phyloP scores from a whole-genome alignment of 2,797 vertebrate species.

The Rhincodon typus region DNA sequence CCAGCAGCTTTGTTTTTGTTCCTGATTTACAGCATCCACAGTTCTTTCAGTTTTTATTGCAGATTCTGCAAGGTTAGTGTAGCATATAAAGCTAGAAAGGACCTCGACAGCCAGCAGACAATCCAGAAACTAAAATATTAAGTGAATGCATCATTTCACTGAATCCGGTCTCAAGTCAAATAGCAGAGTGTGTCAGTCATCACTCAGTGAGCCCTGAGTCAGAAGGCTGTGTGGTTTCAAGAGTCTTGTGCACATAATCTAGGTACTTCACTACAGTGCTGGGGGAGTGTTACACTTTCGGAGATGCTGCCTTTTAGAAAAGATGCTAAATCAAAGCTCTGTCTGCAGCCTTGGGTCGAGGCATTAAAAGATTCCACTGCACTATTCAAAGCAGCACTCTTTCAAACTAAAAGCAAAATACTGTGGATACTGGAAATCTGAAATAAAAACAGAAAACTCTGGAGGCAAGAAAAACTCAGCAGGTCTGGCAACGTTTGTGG shows the following conservation, averaged over 20 bases:
- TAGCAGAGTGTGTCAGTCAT: not conserved
- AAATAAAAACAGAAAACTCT: no score
- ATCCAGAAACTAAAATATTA: not conserved
- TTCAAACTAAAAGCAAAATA: no score
- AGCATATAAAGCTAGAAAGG: no score
- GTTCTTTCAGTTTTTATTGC: no score
- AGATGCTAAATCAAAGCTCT: not conserved
- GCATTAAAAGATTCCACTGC: not conserved
- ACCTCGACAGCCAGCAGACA: not conserved
- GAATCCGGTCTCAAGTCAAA: not conserved
- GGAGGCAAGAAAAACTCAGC: no score
- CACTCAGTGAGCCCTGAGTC: not conserved
- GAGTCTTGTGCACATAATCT: not conserved
- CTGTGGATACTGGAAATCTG: no score
- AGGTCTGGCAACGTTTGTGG: no score
- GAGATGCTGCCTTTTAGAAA: not conserved
- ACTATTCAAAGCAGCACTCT: not conserved
- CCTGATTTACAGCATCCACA: no score
- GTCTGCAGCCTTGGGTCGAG: not conserved
- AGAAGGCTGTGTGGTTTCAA: constrained; percentile 8
- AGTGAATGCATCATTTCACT: not conserved
- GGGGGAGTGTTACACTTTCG: not conserved
- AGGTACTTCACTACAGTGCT: not conserved
- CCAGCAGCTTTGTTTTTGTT: no score
- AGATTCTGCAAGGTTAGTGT: no score